Evolutionary conservation across 2,797 vertebrate species (phyloP), one percentile per base, ranked within the genome.

Genomic region (Cyclopterus lumpus): DNA sequence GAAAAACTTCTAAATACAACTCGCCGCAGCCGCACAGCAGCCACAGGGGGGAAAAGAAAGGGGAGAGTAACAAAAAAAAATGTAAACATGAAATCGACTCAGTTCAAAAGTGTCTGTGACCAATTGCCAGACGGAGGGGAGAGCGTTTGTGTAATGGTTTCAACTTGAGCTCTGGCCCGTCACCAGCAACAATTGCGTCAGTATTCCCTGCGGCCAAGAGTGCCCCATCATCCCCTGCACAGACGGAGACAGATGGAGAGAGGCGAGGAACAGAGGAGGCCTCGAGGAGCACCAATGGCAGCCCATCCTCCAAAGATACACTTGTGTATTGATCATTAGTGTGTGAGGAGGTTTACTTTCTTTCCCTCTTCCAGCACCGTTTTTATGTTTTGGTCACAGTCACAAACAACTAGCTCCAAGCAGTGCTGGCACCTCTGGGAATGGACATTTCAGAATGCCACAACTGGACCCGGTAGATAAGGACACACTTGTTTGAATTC

Each of bases 51-150:
- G 34, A 14, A n/a, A 5, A n/a, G 5, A 53, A 57, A 42, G 58
- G 40, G 15, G 73, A 68, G 67, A 57, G 60, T 15, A 61, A 18
- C n/a, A 32, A 26, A 7, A 51, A 64, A 66, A 73, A 61, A 77
- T 0, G 34, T 10, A 80, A 83, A 86, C 55, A 63, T 82, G 76
- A 86, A 89, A 88, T 85, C 20, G 69, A 81, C 84, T 88, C 57
- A 83, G 76, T 84, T 89, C 58, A 80, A 76, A 91, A 92, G 86
- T 84, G 84, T 49, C 87, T 78, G 71, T 89, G 89, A 83, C 89
- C 65, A 90, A 89, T 92, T 89, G 80, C 81, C 92, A 81, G 76
- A 84, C 32, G 70, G 69, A 64, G 64, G 65, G 51, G 26, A 74
- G 68, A 78, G 67, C 11, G n/a, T 71, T 81, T 78, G 65, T 81